A percentile compares a stretch with the other conserved stretches of the same genome.
phyloP scores from a whole-genome alignment of 2,888 invertebrate species.

The Mythimna vitellina region DNA sequence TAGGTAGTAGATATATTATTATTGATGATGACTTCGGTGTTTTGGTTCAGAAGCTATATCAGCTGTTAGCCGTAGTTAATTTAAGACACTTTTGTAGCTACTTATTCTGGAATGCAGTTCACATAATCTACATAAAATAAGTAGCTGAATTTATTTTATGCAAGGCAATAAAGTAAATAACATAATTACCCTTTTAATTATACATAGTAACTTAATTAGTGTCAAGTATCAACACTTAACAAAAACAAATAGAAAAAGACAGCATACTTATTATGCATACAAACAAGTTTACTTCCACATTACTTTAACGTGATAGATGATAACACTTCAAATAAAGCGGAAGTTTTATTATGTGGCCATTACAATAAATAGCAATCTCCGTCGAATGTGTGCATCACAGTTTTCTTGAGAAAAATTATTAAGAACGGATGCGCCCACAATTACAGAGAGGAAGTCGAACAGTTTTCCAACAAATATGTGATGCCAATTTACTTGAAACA shows the following conservation, averaged over 20 bases:
- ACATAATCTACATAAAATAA: not conserved
- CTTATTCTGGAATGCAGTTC: not conserved
- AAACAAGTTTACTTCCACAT: constrained; percentile 26
- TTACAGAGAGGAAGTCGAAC: constrained; percentile 74
- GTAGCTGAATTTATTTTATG: not conserved
- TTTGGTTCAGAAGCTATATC: not conserved
- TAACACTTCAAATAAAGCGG: constrained; percentile 44
- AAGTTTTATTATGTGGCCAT: constrained; percentile 44
- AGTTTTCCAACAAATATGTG: constrained; percentile 67
- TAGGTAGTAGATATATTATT: not conserved
- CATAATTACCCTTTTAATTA: constrained; percentile 27
- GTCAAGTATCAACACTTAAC: constrained; percentile 11
- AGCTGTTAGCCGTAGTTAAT: not conserved
- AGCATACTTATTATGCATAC: constrained; percentile 3
- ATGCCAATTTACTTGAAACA: constrained; percentile 62
- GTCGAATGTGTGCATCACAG: constrained; percentile 53
- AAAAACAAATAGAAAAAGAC: constrained; percentile 13
- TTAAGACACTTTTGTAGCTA: not conserved
- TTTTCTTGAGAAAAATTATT: constrained; percentile 60
- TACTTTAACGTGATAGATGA: constrained; percentile 37
- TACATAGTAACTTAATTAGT: constrained; percentile 16
- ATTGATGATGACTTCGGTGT: not conserved
- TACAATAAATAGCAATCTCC: constrained; percentile 57
- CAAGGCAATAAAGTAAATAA: constrained; percentile 10
- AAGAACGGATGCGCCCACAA: constrained; percentile 75